Percentiles rank a stretch among this genome's conserved stretches.
These are phyloP conservation scores for Meriones psammophilus DNA, from an alignment of 2,797 vertebrate species.

Conservation along the genomic window DNA sequence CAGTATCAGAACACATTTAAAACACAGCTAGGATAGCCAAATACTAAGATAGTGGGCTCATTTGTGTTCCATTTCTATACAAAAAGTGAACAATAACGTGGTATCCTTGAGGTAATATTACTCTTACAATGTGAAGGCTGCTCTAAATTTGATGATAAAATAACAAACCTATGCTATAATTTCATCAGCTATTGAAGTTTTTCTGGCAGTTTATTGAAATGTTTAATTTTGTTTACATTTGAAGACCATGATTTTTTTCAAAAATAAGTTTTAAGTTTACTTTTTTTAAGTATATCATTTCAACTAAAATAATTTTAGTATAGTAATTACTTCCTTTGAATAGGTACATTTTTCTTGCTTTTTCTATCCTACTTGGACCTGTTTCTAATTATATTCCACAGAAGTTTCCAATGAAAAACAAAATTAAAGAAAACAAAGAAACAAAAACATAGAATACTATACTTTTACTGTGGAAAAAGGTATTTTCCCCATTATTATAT, in stretches of 20 bases:
- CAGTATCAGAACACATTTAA: not conserved
- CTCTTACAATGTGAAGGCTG: not conserved
- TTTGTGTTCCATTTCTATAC: not conserved
- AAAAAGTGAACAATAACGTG: conserved; percentile 40
- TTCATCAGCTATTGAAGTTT: not conserved
- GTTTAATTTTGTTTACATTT: not conserved
- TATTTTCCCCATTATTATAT: not conserved
- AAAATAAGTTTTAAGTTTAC: not conserved
- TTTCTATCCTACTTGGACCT: not conserved
- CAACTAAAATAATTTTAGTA: not conserved
- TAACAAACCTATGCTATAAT: not conserved
- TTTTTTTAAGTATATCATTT: conserved; percentile 31
- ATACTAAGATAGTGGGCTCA: conserved; percentile 21
- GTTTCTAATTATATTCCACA: not conserved
- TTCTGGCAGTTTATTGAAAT: not conserved
- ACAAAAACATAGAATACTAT: not conserved
- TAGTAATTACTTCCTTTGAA: not conserved
- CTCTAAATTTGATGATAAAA: conserved; percentile 66
- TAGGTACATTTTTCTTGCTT: conserved; percentile 7
- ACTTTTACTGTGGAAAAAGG: not conserved
- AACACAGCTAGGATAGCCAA: not conserved
- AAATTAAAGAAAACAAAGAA: not conserved
- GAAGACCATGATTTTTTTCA: not conserved
- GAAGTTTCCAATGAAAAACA: not conserved
- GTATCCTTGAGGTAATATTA: conserved; percentile 44